Percentiles rank a stretch among this genome's conserved stretches.
Evolutionary conservation across 2,797 vertebrate genomes (phyloP).

Genomic region (Rhinophrynus dorsalis): DNA sequence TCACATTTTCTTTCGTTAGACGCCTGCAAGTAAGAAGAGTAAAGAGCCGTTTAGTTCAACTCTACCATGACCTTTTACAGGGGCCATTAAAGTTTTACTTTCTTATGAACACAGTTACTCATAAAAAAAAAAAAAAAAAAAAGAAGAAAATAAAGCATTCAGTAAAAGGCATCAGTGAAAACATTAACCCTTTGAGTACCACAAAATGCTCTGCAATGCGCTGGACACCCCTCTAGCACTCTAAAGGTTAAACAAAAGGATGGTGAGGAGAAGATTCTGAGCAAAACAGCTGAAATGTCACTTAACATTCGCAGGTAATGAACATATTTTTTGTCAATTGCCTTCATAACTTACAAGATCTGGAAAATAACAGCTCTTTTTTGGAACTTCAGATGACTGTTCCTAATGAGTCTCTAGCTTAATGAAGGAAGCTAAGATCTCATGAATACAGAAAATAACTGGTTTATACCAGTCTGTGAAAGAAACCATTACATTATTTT

Average conservation of each 20-base stretch:
- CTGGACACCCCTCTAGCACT: too few relatives aligned
- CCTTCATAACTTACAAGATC: constrained; percentile 1
- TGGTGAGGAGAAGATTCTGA: too few relatives aligned
- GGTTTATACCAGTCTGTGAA: not conserved
- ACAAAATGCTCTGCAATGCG: too few relatives aligned
- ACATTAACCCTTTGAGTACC: too few relatives aligned
- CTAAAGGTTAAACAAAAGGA: too few relatives aligned
- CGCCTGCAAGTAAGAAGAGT: constrained; percentile 71
- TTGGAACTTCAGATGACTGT: constrained; percentile 20
- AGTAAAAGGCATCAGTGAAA: too few relatives aligned
- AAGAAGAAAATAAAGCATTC: not conserved
- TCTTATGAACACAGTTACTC: not conserved
- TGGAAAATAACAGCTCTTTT: constrained; percentile 1
- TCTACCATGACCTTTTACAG: constrained; percentile 16
- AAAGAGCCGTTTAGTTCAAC: constrained; percentile 46
- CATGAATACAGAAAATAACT: not conserved
- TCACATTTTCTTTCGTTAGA: constrained; percentile 94
- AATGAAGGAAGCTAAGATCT: constrained; percentile 13
- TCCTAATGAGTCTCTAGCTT: constrained; percentile 53
- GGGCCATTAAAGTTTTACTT: constrained; percentile 2
- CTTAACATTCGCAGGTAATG: not conserved
- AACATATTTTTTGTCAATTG: not conserved
- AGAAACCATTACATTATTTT: constrained; percentile 17
- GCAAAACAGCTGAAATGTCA: not conserved
- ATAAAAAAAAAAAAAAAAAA: too few relatives aligned